phyloP scores from a whole-genome alignment of 2,797 vertebrate genomes.

The Cyprinodon diabolis region DNA sequence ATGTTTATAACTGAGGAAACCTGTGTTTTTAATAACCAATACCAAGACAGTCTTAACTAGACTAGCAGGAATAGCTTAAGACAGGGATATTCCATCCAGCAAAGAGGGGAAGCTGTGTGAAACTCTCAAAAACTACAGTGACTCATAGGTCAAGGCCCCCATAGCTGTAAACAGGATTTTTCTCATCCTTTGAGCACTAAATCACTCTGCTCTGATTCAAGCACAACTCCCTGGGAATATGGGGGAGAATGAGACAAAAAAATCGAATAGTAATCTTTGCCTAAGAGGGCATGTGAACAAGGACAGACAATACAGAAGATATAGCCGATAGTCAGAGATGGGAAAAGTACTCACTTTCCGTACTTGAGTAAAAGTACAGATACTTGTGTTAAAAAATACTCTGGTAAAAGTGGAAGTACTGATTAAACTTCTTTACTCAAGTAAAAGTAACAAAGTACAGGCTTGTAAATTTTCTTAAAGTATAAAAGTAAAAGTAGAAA shows the following conservation, averaged over 20 bases:
- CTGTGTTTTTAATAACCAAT: background rate
- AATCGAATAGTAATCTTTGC: conserved; percentile 12
- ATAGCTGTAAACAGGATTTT: conserved; percentile 68
- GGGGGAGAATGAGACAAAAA: conserved; percentile 13
- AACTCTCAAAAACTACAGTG: conserved; percentile 58
- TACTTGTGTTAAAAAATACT: too few relatives aligned
- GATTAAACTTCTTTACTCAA: too few relatives aligned
- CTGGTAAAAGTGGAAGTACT: too few relatives aligned
- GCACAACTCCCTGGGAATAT: conserved; percentile 30
- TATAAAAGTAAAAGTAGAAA: too few relatives aligned
- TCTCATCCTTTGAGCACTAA: conserved; percentile 62
- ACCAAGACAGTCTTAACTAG: conserved; percentile 23
- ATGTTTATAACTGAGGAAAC: conserved; percentile 23
- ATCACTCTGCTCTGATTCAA: conserved; percentile 53
- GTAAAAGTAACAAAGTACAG: too few relatives aligned
- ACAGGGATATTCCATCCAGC: conserved; percentile 39
- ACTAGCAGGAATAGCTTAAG: conserved; percentile 44
- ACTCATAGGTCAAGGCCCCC: conserved; percentile 68
- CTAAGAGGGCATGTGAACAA: conserved; percentile 12
- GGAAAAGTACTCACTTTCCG: too few relatives aligned
- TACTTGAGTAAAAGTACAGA: too few relatives aligned
- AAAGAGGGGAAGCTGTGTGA: conserved; percentile 44
- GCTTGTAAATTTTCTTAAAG: too few relatives aligned
- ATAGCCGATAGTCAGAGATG: conserved; percentile 10
- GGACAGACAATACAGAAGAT: conserved; percentile 6